A percentile compares a stretch with the other conserved stretches of the same genome.
These are phyloP conservation scores for Aptenodytes patagonicus DNA, from an alignment of 2,113 vertebrate genomes.

Conservation along the genomic window DNA sequence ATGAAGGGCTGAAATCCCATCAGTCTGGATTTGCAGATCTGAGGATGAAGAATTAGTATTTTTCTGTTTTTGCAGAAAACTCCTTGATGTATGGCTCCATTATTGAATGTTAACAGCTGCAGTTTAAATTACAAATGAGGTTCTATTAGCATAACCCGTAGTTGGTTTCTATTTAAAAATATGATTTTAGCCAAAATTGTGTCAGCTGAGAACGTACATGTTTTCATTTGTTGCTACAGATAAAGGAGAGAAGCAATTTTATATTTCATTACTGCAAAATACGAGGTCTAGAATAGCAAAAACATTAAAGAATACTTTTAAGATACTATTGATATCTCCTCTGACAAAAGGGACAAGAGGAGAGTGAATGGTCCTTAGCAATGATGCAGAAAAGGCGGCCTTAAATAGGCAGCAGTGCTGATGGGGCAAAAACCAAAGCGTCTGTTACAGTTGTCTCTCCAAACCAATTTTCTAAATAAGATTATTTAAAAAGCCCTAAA, in stretches of 20 bases:
- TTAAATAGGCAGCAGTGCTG: background rate
- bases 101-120: conserved; percentile 58
- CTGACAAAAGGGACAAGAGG: background rate
- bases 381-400: background rate
- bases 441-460: background rate
- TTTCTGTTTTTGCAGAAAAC: conserved; percentile 67
- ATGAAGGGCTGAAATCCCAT: conserved; percentile 68
- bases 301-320: background rate
- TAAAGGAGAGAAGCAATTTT: background rate
- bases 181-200: conserved; percentile 38
- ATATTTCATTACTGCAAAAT: background rate
- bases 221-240: conserved; percentile 38
- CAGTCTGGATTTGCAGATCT: conserved; percentile 70
- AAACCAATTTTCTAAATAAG: background rate
- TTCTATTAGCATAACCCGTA: conserved; percentile 55
- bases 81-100: conserved; percentile 60
- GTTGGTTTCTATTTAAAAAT: conserved; percentile 58
- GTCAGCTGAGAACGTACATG: conserved; percentile 24
- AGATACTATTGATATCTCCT: background rate
- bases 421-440: background rate
- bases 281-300: background rate
- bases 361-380: background rate
- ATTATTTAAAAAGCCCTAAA: background rate
- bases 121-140: conserved; percentile 64
- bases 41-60: conserved; percentile 67